Evolutionary conservation across 2,797 vertebrate genomes (phyloP), one percentile per base, ranked within the genome.

Genomic region (Geotrypetes seraphini): DNA sequence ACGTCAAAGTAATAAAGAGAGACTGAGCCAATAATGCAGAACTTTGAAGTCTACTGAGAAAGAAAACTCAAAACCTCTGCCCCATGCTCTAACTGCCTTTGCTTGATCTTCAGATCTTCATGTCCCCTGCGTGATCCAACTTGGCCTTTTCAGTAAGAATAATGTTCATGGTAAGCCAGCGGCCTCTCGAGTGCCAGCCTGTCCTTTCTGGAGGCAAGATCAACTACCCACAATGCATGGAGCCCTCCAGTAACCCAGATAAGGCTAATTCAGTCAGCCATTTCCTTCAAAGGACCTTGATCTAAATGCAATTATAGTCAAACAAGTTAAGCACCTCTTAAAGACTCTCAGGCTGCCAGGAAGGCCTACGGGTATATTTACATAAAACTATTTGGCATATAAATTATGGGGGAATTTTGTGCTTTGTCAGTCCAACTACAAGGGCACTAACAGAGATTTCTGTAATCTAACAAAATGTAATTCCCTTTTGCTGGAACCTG

Each of bases 251-350:
- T 87, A 86, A 70, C 79, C 50, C 60, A 66, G 78, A 83, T 86
- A 89, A 87, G 87, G 84, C 77, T 92, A 93, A 96, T 93, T 89
- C 77, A 82, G 82, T 73, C 77, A 61, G 56, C 55, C 39, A 39
- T 88, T 88, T 85, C 88, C 92, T 96, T 92, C 81, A 79, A 47
- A 77, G 74, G 89, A 87, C 90, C 88, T 94, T 91, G 87, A 73
- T 70, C 76, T 65, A 75, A 73, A 84, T 77, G 84, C 66, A 79
- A 75, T 78, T 82, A 79, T 45, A 37, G 39, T 47, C 82, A 87
- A 92, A 84, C 83, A 80, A 75, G 71, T 69, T 71, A 81, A 73
- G 66, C 57, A 49, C 74, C 57, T 53, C 37, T 48, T 60, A 66
- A 66, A 59, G 58, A 73, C 28, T 54, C 41, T 53, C 45, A 28